Conservation (phyloP, 2,113 vertebrate species). For the Megalops atlanticus region DNA sequence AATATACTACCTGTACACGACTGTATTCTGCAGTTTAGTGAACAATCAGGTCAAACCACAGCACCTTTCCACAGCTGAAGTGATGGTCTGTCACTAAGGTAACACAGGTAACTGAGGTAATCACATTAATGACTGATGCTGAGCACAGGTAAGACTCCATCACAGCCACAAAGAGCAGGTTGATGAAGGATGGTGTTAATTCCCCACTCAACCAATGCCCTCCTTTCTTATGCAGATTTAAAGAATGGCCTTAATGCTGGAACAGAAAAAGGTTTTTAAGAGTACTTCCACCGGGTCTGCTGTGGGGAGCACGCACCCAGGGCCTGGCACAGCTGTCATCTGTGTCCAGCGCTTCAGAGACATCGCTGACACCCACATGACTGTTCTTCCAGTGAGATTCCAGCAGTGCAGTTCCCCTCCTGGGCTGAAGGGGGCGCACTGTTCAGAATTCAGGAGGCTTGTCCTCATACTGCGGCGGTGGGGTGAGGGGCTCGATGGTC, state of each 20-base stretch:
- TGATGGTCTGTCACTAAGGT: neutral
- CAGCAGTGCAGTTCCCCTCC: neutral
- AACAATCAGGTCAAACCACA: neutral
- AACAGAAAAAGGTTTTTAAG: neutral
- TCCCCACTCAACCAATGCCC: neutral
- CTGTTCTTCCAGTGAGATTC: neutral
- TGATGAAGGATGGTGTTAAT: neutral
- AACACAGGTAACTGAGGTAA: neutral
- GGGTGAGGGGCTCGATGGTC: constrained; percentile 90
- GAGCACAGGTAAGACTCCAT: neutral
- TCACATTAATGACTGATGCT: neutral
- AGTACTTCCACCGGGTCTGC: neutral
- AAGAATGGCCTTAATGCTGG: neutral
- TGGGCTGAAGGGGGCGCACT: neutral
- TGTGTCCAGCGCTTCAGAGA: neutral
- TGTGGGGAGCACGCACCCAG: neutral
- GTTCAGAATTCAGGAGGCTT: constrained; percentile 61
- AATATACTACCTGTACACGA: neutral
- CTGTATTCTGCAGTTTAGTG: neutral
- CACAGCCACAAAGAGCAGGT: neutral
- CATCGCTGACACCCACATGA: neutral
- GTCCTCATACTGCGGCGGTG: constrained; percentile 87
- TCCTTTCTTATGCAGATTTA: neutral
- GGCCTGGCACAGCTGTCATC: neutral
- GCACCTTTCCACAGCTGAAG: too few relatives aligned